phyloP scores from a whole-genome alignment of 2,797 vertebrate species.

The Hybognathus amarus region DNA sequence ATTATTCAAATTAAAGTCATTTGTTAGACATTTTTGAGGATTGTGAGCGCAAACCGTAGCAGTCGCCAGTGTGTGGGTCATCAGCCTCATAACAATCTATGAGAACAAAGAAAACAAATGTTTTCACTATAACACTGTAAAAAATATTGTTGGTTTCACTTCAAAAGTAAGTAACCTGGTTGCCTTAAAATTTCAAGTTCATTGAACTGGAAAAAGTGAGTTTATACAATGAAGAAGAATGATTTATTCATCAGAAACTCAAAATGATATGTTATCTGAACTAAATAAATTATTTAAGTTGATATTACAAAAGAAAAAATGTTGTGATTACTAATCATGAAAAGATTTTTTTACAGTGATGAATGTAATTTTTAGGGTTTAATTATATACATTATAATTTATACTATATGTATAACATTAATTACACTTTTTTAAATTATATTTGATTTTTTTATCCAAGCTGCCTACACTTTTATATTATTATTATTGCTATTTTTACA shows the following conservation, averaged over 20 bases:
- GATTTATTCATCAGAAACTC: too few species aligned
- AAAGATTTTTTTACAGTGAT: too few species aligned
- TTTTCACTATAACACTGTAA: background rate
- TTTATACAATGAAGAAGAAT: too few species aligned
- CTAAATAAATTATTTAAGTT: too few species aligned
- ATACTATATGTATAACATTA: background rate
- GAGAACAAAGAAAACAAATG: slow-evolving; percentile 45
- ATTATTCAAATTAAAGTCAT: background rate
- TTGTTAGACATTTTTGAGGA: background rate
- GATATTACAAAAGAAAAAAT: too few species aligned
- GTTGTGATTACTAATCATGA: too few species aligned
- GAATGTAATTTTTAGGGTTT: background rate
- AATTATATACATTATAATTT: too few species aligned
- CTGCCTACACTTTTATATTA: background rate
- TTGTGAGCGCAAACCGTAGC: slow-evolving; percentile 74
- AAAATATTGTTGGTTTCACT: too few species aligned
- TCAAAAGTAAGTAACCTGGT: too few species aligned
- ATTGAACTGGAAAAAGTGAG: too few species aligned
- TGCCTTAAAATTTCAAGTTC: too few species aligned
- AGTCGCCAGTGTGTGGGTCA: slow-evolving; percentile 70
- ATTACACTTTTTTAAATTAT: background rate
- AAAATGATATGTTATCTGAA: too few species aligned
- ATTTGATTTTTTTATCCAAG: background rate
- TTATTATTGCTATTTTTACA: background rate
- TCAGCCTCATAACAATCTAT: slow-evolving; percentile 81